phyloP scores from a whole-genome alignment of 2,888 invertebrate genomes.

The Acanthoscelides obtectus region DNA sequence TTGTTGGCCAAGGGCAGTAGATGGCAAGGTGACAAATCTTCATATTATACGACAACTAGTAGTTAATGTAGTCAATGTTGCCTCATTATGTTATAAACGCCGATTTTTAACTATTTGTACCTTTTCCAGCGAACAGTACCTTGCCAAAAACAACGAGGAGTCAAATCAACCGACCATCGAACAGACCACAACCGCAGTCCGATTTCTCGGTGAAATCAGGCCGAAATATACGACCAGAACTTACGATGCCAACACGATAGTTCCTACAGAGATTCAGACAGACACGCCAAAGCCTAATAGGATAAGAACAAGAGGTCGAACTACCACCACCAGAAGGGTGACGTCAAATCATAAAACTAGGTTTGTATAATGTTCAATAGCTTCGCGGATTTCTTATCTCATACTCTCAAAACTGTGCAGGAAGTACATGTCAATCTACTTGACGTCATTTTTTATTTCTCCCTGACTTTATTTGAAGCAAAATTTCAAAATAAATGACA shows the following conservation, averaged over 20 bases:
- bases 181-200: constrained; percentile 26
- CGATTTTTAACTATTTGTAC: too few relatives aligned
- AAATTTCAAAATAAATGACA: too few relatives aligned
- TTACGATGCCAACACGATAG: constrained; percentile 14
- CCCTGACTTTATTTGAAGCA: too few relatives aligned
- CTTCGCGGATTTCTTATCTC: too few relatives aligned
- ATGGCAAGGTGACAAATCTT: too few relatives aligned
- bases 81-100: too few relatives aligned
- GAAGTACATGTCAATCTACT: too few relatives aligned
- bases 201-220: constrained; percentile 40
- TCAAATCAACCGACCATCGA: background rate
- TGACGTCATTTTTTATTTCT: too few relatives aligned
- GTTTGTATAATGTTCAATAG: background rate
- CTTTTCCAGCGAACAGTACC: constrained; percentile 8
- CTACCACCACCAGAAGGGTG: constrained; percentile 7
- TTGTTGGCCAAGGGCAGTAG: too few relatives aligned
- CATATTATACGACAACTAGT: too few relatives aligned
- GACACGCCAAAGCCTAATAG: constrained; percentile 26
- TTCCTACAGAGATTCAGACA: constrained; percentile 14
- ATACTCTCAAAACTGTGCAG: too few relatives aligned
- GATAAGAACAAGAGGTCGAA: constrained; percentile 25
- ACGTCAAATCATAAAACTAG: background rate
- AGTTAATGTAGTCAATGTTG: too few relatives aligned
- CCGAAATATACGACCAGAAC: constrained; percentile 36
- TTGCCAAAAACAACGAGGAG: background rate